Evolutionary conservation across 2,113 vertebrate species (phyloP).

Genomic region (Prinia subflava): DNA sequence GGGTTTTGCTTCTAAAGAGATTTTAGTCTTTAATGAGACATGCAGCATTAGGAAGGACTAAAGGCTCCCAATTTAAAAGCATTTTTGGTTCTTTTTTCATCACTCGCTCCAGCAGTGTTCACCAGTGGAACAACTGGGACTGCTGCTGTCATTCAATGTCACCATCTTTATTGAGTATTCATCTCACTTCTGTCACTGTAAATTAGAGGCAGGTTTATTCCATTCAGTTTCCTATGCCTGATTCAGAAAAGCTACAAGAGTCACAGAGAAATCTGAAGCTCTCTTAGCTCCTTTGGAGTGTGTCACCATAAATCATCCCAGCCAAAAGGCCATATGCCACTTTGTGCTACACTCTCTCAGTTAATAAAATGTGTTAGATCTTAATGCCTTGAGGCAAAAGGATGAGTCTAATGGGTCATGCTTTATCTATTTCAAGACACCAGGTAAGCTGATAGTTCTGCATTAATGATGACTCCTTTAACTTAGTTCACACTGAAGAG

Average conservation of each 20-base stretch:
- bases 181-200: background rate
- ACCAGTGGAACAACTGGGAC: background rate
- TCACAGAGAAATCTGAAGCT: background rate
- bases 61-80: background rate
- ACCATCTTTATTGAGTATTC: background rate
- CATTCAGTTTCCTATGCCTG: background rate
- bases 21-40: background rate
- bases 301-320: conserved; percentile 34
- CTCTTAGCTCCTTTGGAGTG: background rate
- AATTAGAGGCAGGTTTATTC: background rate
- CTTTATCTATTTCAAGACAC: conserved; percentile 8
- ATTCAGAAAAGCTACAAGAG: background rate
- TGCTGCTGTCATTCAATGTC: background rate
- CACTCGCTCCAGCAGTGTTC: background rate
- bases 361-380: conserved; percentile 1
- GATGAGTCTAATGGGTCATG: background rate
- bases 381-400: background rate
- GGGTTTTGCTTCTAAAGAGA: background rate
- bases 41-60: background rate
- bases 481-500: background rate
- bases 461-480: background rate
- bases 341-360: background rate
- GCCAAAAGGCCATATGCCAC: conserved; percentile 15
- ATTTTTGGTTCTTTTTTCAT: background rate
- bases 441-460: background rate